Conservation (phyloP, 2,888 invertebrate species). For the Gisinianus flammeolus region DNA sequence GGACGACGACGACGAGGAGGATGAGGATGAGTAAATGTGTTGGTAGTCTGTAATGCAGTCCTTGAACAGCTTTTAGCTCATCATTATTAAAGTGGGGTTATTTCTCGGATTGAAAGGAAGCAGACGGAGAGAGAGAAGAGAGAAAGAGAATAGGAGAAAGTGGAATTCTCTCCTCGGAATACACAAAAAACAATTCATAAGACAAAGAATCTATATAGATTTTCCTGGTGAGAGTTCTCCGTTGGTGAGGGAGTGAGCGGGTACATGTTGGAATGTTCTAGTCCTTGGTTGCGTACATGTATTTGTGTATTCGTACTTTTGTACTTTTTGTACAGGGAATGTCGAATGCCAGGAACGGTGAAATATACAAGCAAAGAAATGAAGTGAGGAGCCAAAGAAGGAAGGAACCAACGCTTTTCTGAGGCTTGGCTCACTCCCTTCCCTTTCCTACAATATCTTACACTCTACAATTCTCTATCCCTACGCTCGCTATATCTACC, state of each 20-base stretch:
- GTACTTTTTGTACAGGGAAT: no score
- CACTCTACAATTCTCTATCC: not conserved
- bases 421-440: constrained; percentile 6
- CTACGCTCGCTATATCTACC: not conserved
- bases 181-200: no score
- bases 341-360: not conserved
- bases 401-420: constrained; percentile 21
- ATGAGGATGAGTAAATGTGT: no score
- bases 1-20: no score
- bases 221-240: not conserved
- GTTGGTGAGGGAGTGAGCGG: no score
- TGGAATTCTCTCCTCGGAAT: not conserved
- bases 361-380: constrained; percentile 6
- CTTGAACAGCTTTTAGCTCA: not conserved
- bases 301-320: no score
- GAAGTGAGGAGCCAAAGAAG: constrained; percentile 37
- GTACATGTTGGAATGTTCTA: no score
- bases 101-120: not conserved
- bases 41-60: no score
- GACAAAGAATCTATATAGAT: no score
- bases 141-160: constrained; percentile 35
- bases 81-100: not conserved
- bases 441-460: not conserved
- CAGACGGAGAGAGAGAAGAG: constrained; percentile 33
- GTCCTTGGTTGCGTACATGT: no score